Evolutionary conservation across 2,888 invertebrate genomes (phyloP).

Genomic region (Anthophora plumipes): DNA sequence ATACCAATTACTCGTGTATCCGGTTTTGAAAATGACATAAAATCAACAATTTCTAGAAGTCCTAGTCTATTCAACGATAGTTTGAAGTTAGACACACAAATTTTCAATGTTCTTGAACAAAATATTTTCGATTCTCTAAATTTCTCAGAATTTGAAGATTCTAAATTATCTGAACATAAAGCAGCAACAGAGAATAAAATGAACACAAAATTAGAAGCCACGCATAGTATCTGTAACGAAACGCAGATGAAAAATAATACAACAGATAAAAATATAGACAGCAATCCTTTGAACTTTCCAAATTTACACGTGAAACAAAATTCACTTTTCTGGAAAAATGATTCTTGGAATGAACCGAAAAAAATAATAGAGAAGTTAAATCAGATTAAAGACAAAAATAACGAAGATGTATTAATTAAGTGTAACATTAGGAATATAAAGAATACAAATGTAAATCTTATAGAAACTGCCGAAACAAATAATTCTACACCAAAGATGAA

Average conservation of each 20-base stretch:
- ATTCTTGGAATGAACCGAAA: conserved; percentile 76
- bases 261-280: conserved; percentile 7
- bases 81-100: conserved; percentile 86
- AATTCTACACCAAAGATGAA: conserved; percentile 20
- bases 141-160: conserved; percentile 72
- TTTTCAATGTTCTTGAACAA: conserved; percentile 85
- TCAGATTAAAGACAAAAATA: conserved; percentile 37
- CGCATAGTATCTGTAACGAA: neutral
- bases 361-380: conserved; percentile 51
- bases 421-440: conserved; percentile 39
- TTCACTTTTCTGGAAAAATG: conserved; percentile 72
- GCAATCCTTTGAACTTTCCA: conserved; percentile 13
- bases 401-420: conserved; percentile 7
- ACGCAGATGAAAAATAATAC: conserved; percentile 5
- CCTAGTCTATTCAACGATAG: conserved; percentile 87
- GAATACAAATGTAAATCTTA: conserved; percentile 39
- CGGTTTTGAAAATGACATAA: conserved; percentile 15
- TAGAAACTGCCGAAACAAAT: conserved; percentile 28
- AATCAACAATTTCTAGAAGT: conserved; percentile 75
- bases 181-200: neutral
- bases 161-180: conserved; percentile 40
- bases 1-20: neutral
- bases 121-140: conserved; percentile 76
- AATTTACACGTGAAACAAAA: conserved; percentile 43
- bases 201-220: conserved; percentile 1